These are phyloP conservation scores for Zosterops borbonicus DNA, from an alignment of 2,113 vertebrate genomes.

Conservation along the genomic window DNA sequence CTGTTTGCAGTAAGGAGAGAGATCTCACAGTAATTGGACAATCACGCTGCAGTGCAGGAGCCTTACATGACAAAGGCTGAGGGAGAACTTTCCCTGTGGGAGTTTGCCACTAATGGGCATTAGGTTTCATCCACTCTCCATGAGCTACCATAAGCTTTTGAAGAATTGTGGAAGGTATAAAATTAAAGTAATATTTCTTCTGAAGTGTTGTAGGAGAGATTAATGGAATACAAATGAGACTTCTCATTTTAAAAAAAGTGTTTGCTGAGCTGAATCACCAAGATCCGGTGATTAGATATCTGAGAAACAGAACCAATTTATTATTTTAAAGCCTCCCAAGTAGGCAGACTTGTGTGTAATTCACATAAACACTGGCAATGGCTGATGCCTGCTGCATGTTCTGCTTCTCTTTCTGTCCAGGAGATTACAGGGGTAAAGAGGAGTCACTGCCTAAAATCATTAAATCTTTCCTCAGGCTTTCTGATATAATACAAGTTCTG, in stretches of 20 bases:
- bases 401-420: neutral
- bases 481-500: neutral
- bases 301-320: neutral
- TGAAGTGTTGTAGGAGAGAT: neutral
- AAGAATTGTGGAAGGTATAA: neutral
- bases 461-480: neutral
- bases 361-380: neutral
- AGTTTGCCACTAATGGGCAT: neutral
- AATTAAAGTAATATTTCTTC: constrained; percentile 55
- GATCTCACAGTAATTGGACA: neutral
- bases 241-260: neutral
- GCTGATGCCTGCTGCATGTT: neutral
- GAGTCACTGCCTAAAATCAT: neutral
- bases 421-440: neutral
- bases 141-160: neutral
- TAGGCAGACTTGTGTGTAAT: neutral
- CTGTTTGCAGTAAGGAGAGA: neutral
- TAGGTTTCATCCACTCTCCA: neutral
- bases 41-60: neutral
- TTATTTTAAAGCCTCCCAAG: neutral
- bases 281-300: neutral
- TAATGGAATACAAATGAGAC: neutral
- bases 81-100: neutral
- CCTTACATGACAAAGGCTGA: neutral
- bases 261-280: neutral